Evolutionary conservation across 2,888 invertebrate species (phyloP).

Genomic region (Ptycholaimellus sp.): DNA sequence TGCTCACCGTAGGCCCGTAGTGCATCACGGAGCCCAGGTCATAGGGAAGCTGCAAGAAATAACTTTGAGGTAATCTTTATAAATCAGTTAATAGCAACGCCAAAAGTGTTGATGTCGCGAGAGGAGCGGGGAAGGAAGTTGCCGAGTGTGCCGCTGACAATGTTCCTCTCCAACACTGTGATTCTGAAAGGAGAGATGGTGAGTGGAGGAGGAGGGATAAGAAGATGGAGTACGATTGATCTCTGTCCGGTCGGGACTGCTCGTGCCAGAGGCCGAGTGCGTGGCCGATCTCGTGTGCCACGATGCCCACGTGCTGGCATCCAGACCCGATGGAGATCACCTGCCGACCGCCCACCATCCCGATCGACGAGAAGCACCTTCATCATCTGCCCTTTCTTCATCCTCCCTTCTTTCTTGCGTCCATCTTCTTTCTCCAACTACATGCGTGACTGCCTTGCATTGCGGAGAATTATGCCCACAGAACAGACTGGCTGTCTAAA

Average conservation of each 20-base stretch:
- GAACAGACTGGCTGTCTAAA: too few relatives aligned
- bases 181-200: too few relatives aligned
- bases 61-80: too few relatives aligned
- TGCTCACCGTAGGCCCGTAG: constrained; percentile 14
- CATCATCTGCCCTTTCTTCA: not conserved
- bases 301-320: constrained; percentile 18
- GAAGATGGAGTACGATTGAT: constrained; percentile 14
- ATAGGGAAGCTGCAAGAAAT: too few relatives aligned
- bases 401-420: not conserved
- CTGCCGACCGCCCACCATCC: constrained; percentile 11
- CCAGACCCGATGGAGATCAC: constrained; percentile 18
- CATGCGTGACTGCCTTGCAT: too few relatives aligned
- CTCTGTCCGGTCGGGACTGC: constrained; percentile 18
- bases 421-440: not conserved
- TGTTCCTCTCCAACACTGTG: too few relatives aligned
- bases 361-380: constrained; percentile 20
- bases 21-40: constrained; percentile 15
- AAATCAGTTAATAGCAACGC: too few relatives aligned
- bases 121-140: too few relatives aligned
- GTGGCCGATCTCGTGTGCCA: constrained; percentile 22
- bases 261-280: constrained; percentile 22
- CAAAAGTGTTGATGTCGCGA: too few relatives aligned
- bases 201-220: too few relatives aligned
- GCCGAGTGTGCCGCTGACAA: too few relatives aligned
- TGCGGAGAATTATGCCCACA: too few relatives aligned